phyloP scores from a whole-genome alignment of 2,797 vertebrate species.

The Diglossa cyanea region DNA sequence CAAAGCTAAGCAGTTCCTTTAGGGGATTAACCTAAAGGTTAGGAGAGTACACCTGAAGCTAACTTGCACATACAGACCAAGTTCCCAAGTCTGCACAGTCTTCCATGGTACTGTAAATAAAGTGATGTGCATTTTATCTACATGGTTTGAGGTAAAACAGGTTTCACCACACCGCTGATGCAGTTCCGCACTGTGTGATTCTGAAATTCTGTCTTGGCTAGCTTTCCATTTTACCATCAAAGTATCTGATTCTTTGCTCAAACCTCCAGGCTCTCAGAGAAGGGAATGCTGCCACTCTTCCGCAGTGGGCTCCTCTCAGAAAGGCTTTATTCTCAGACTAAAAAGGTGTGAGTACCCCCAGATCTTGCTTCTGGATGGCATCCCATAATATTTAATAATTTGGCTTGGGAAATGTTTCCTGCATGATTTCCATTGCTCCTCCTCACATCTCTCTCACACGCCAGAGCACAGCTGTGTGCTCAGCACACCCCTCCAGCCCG shows the following conservation, averaged over 20 bases:
- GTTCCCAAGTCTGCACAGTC: background rate
- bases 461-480: background rate
- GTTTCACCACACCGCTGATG: background rate
- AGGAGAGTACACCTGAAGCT: background rate
- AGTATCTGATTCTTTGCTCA: background rate
- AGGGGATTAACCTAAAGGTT: background rate
- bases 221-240: background rate
- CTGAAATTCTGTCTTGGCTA: background rate
- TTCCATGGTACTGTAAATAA: background rate
- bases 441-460: rapidly evolving
- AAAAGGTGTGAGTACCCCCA: background rate
- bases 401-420: background rate
- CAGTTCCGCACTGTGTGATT: background rate
- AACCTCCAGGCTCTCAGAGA: background rate
- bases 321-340: background rate
- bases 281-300: background rate
- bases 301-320: background rate
- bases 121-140: background rate
- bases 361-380: background rate
- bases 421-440: background rate
- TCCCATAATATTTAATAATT: background rate
- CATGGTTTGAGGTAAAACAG: background rate
- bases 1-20: background rate
- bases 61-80: background rate
- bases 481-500: background rate